Conservation (phyloP, 1,140 invertebrate species). For the Drosophila pachea region DNA sequence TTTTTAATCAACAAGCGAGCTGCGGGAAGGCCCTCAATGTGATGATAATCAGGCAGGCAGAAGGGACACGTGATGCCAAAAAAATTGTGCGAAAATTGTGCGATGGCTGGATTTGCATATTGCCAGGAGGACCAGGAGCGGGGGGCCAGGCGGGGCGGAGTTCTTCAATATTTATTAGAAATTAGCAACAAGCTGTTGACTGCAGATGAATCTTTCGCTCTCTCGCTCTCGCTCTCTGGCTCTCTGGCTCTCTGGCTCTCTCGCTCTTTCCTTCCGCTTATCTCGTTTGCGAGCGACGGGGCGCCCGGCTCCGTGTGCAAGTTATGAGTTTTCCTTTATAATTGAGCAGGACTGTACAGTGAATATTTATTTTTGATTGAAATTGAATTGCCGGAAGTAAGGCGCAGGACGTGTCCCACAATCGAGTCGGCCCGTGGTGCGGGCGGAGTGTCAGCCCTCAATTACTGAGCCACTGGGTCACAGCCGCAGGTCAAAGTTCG, state of each 20-base stretch:
- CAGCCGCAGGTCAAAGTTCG: slow-evolving; percentile 28
- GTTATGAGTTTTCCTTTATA: slow-evolving; percentile 38
- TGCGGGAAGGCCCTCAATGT: slow-evolving; percentile 40
- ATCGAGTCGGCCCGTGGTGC: not conserved
- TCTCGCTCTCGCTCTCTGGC: not conserved
- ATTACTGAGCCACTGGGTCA: slow-evolving; percentile 52
- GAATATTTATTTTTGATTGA: slow-evolving; percentile 25
- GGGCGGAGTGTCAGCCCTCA: slow-evolving; percentile 2
- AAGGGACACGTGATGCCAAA: slow-evolving; percentile 55
- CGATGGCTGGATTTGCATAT: slow-evolving; percentile 60
- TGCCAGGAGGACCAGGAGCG: not conserved
- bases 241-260: no score
- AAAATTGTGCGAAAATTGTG: slow-evolving; percentile 58
- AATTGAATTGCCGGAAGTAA: slow-evolving; percentile 41
- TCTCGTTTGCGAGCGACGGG: slow-evolving; percentile 41
- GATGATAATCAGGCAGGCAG: slow-evolving; percentile 48
- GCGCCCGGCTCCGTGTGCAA: slow-evolving; percentile 41
- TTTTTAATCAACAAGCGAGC: slow-evolving; percentile 41
- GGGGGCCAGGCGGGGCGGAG: not conserved
- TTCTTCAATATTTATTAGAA: slow-evolving; percentile 68
- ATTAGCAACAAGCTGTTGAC: slow-evolving; percentile 71
- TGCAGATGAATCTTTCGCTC: slow-evolving; percentile 19
- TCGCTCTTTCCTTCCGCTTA: slow-evolving; percentile 66
- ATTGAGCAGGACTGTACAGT: slow-evolving; percentile 21
- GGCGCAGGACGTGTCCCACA: not conserved